Evolutionary conservation across 1,140 invertebrate species (phyloP), one percentile per base, ranked within the genome.

Genomic region (Ladona fulva): DNA sequence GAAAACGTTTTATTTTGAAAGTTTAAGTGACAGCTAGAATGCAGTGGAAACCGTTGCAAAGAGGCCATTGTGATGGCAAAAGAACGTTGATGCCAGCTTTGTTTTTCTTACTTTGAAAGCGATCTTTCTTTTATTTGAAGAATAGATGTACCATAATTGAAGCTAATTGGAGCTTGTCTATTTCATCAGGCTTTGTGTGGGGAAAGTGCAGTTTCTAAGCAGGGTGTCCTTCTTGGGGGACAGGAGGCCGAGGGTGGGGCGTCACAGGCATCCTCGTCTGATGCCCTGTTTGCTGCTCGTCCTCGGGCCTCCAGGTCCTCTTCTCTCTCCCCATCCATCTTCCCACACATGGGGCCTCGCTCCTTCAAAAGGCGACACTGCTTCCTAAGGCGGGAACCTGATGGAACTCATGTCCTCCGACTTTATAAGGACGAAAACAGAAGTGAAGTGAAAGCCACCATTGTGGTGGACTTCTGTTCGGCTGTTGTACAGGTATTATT

Each of bases 401-500:
- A 97, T 85, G 94, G 94, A 14, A 95, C 94, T 0, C 96, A 96
- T 81, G 93, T 95, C 81, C 87, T 97, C 24, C 94, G 97, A 85
- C 89, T 97, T 81, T 94, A 94, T 83, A 97, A 97, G 87, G 95
- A 97, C 87, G 95, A 97, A 77, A 94, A 93, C 83, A 95, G 95
- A 85, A 90, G 89, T 1, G 95, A 97, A 82, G 92, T 93, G 0
- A 97, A 97, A 86, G 90, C 93, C 78, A 93, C 93, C n/a, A 94
- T 97, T 85, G 94, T 95, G 79, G 92, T 97, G 90, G 95, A 97
- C 84, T 94, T 95, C 86, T 97, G 95, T 82, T 92, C 91, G 1
- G 93, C 96, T 84, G 93, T 96, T 81, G 88, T 94, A 74, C 91
- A 92, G 85, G 93, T 94, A 86, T n/a, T n/a, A 87, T 82, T 82